Conservation (phyloP, 1,140 invertebrate species). For the Lycorma delicatula region DNA sequence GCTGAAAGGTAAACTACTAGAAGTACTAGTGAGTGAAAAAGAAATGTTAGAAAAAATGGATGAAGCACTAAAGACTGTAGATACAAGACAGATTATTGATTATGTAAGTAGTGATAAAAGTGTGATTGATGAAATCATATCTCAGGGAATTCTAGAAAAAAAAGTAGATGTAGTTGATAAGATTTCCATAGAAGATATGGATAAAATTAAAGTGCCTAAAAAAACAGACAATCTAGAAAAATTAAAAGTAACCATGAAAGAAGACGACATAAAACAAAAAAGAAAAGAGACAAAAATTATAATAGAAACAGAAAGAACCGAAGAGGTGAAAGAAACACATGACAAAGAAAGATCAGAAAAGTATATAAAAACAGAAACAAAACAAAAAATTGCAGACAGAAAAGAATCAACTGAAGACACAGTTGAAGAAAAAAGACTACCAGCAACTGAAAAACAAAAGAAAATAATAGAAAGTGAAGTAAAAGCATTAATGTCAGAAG, state of each 20-base stretch:
- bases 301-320: neutral
- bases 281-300: no score
- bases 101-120: constrained; percentile 2
- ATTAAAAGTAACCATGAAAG: neutral
- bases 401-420: constrained; percentile 5
- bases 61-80: constrained; percentile 14
- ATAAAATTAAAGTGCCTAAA: constrained; percentile 17
- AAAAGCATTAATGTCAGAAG: constrained; percentile 41
- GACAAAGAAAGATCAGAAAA: neutral
- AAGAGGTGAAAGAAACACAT: neutral
- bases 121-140: neutral
- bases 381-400: neutral
- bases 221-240: neutral
- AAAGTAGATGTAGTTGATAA: constrained; percentile 6
- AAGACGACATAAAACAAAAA: no score
- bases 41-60: constrained; percentile 24
- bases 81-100: no score
- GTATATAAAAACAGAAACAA: neutral
- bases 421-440: neutral
- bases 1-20: constrained; percentile 21
- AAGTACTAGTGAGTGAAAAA: constrained; percentile 26
- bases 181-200: no score
- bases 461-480: constrained; percentile 36
- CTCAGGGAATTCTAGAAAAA: neutral
- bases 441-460: neutral